Percentiles rank a stretch among this genome's conserved stretches.
These are phyloP conservation scores for Octopus sinensis DNA, from an alignment of 1,140 invertebrate species.

Conservation along the genomic window DNA sequence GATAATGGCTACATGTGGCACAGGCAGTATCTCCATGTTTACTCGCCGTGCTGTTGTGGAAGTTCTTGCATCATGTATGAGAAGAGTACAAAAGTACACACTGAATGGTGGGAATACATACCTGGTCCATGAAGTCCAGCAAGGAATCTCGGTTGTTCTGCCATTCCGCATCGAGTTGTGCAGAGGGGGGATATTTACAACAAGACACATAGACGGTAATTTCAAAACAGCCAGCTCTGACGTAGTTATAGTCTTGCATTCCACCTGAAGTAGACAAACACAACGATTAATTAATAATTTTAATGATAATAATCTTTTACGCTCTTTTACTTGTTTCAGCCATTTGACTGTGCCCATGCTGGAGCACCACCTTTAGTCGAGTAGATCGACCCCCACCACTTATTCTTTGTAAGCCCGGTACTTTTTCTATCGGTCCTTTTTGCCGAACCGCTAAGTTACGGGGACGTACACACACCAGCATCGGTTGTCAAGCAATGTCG, in stretches of 20 bases:
- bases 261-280: constrained; percentile 58
- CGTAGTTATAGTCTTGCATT: constrained; percentile 98
- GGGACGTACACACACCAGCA: no score
- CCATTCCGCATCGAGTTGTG: constrained; percentile 85
- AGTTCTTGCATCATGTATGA: not conserved
- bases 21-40: not conserved
- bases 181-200: constrained; percentile 88
- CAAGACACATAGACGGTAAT: constrained; percentile 94
- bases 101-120: not conserved
- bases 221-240: constrained; percentile 91
- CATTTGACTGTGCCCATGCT: no score
- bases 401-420: no score
- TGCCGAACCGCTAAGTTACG: no score
- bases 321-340: no score
- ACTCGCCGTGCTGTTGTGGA: not conserved
- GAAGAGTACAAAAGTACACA: not conserved
- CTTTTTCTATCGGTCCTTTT: no score
- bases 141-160: constrained; percentile 84
- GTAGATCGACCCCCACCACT: no score
- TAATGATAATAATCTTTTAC: no score
- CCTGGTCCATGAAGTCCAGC: constrained; percentile 17
- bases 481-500: no score
- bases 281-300: not conserved
- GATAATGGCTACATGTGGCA: no score
- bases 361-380: no score